Evolutionary conservation across 1,140 invertebrate species (phyloP).

Genomic region (Zaprionus nigranus): DNA sequence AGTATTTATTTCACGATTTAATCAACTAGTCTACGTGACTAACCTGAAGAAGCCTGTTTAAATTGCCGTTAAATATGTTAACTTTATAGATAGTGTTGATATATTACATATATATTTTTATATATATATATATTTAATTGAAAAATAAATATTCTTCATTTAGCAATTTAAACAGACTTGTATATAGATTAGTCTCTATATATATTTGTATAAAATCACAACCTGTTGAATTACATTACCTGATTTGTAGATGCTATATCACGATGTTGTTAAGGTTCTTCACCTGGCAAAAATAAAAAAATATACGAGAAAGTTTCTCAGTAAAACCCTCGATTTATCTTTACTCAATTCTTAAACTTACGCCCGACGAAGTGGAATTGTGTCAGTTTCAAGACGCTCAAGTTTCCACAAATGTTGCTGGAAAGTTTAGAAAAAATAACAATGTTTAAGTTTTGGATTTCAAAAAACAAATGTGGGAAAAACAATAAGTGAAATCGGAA

Average conservation of each 20-base stretch:
- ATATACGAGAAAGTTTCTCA: constrained; percentile 34
- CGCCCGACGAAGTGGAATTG: constrained; percentile 38
- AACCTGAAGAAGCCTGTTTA: constrained; percentile 27
- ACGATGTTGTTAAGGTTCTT: constrained; percentile 7
- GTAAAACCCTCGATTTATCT: constrained; percentile 32
- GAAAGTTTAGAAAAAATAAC: constrained; percentile 66
- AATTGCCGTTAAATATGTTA: background rate
- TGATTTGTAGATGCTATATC: constrained; percentile 10
- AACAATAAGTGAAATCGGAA: constrained; percentile 4
- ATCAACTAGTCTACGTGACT: constrained; percentile 15
- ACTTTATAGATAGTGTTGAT: background rate
- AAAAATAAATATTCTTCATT: background rate
- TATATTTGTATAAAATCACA: background rate
- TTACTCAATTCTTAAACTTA: constrained; percentile 33
- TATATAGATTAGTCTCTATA: background rate
- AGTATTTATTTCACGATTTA: constrained; percentile 28
- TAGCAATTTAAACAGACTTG: background rate
- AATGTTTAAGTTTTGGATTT: constrained; percentile 32
- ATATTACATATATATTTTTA: background rate
- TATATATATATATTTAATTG: background rate
- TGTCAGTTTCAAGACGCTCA: constrained; percentile 43
- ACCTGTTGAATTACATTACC: constrained; percentile 27
- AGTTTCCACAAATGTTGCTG: constrained; percentile 51
- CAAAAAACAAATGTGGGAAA: constrained; percentile 2
- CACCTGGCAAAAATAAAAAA: constrained; percentile 20